Conservation (phyloP, 2,113 vertebrate genomes). For the Oceanites oceanicus region DNA sequence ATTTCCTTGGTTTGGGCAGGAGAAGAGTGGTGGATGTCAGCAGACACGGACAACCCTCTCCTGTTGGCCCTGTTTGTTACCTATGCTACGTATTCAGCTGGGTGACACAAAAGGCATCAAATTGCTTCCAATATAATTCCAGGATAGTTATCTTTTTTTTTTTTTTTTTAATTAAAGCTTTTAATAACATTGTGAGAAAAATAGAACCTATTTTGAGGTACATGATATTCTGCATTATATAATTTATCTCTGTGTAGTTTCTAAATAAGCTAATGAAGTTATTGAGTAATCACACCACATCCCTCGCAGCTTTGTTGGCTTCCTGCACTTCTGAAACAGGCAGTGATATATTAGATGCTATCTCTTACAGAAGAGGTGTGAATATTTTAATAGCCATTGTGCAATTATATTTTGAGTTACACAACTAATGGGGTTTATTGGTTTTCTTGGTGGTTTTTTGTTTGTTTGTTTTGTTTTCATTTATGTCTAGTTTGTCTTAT, state of each 20-base stretch:
- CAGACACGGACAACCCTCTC: neutral
- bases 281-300: neutral
- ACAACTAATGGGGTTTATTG: neutral
- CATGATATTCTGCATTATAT: neutral
- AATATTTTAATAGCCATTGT: neutral
- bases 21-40: neutral
- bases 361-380: neutral
- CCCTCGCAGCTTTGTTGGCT: neutral
- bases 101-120: neutral
- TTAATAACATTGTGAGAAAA: neutral
- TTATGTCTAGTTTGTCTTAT: neutral
- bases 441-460: neutral
- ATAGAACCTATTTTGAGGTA: neutral
- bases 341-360: neutral
- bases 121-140: neutral
- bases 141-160: neutral
- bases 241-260: neutral
- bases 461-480: constrained; percentile 2
- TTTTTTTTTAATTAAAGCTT: neutral
- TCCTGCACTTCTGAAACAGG: neutral
- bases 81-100: neutral
- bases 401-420: neutral
- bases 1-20: neutral
- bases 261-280: constrained; percentile 8
- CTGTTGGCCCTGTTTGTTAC: neutral